A percentile compares a stretch with the other conserved stretches of the same genome.
These are phyloP conservation scores for Boleophthalmus pectinirostris DNA, from an alignment of 2,113 vertebrate species.

Conservation along the genomic window DNA sequence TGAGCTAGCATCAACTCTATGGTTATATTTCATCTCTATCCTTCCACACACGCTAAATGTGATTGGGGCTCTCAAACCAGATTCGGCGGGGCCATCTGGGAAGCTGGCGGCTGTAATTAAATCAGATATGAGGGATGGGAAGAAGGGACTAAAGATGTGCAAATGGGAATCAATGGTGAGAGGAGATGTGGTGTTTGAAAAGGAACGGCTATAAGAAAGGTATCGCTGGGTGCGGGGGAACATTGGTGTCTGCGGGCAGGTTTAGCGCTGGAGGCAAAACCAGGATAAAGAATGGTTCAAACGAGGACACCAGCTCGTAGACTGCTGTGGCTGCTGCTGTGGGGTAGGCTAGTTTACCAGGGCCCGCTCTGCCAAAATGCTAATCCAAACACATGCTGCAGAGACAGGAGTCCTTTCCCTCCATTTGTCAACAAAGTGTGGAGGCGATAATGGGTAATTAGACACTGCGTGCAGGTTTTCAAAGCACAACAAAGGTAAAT, in stretches of 20 bases:
- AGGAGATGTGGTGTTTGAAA: neutral
- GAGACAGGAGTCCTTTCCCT: constrained; percentile 21
- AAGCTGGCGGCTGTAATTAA: constrained; percentile 62
- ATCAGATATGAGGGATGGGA: constrained; percentile 50
- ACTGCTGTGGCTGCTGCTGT: constrained; percentile 21
- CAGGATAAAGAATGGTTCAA: constrained; percentile 16
- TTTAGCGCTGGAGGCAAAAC: constrained; percentile 20
- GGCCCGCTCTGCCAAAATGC: constrained; percentile 30
- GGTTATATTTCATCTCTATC: constrained; percentile 44
- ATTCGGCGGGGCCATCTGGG: constrained; percentile 65
- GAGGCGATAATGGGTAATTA: constrained; percentile 13
- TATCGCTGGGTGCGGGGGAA: neutral
- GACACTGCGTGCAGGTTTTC: neutral
- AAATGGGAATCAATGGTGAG: constrained; percentile 8
- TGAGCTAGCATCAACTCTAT: constrained; percentile 5
- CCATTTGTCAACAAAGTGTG: neutral
- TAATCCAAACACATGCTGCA: constrained; percentile 49
- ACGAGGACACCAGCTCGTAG: constrained; percentile 10
- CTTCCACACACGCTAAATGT: constrained; percentile 41
- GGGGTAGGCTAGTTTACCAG: constrained; percentile 14
- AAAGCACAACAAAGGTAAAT: constrained; percentile 13
- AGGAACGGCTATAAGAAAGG: neutral
- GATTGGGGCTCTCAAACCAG: constrained; percentile 46
- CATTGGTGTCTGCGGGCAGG: constrained; percentile 1
- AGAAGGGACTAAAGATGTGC: constrained; percentile 7